Percentiles rank a stretch among this genome's conserved stretches.
Evolutionary conservation across 2,888 invertebrate species (phyloP).

Genomic region (Lordiphosa andalusiaca): DNA sequence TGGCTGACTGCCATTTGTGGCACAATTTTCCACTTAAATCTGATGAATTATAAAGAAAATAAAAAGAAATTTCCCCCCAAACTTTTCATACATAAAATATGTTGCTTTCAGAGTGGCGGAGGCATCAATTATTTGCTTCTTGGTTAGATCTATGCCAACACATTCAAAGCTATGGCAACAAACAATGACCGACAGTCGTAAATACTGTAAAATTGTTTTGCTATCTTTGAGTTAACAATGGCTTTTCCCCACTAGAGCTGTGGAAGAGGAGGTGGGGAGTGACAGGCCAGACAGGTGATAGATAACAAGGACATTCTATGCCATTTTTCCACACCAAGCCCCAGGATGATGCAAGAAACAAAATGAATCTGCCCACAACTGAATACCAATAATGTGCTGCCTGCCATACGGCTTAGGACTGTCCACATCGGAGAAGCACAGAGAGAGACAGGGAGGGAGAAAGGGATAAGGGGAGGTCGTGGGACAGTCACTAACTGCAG

Average conservation of each 20-base stretch:
- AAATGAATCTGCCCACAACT: conserved; percentile 41
- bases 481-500: conserved; percentile 21
- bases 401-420: conserved; percentile 33
- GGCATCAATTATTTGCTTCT: conserved; percentile 35
- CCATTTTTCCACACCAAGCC: conserved; percentile 29
- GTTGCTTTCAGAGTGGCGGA: too few relatives aligned
- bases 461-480: background rate
- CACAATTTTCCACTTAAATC: too few relatives aligned
- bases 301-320: conserved; percentile 35
- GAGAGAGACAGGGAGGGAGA: too few relatives aligned
- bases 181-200: conserved; percentile 32
- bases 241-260: background rate
- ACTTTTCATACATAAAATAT: too few relatives aligned
- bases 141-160: background rate
- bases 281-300: conserved; percentile 41
- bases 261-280: background rate
- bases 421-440: conserved; percentile 8
- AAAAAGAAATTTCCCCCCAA: too few relatives aligned
- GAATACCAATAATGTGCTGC: conserved; percentile 41
- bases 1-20: too few relatives aligned
- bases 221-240: conserved; percentile 12
- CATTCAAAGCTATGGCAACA: conserved; percentile 11
- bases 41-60: too few relatives aligned
- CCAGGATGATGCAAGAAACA: conserved; percentile 10
- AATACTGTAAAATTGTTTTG: conserved; percentile 37